Evolutionary conservation across 2,113 vertebrate species (phyloP), one percentile per base, ranked within the genome.

Genomic region (Ophthalmotilapia sp.): DNA sequence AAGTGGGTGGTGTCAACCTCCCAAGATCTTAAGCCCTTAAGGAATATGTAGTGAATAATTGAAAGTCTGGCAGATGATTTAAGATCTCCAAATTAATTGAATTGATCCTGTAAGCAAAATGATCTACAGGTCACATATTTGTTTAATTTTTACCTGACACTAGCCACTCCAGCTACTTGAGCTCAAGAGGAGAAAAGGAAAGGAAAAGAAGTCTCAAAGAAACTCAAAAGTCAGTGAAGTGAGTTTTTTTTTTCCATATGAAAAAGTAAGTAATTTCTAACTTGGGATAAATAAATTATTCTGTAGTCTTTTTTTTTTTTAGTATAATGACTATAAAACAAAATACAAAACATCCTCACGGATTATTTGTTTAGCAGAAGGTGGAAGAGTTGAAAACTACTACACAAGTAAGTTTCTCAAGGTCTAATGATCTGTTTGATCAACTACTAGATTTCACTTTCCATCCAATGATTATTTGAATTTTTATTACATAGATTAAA

Each of bases 401-500:
- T 21, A 9, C 42, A 82, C 51, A 12, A 79, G 47, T 23, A 83
- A 49, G 26, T 54, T 86, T 83, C 21, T 81, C 62, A 3, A 56
- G 4, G n/a, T 51, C 23, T 31, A 23, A 19, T 86, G 14, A 79
- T 80, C 73, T 75, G 75, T 73, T 51, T 85, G 40, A 68, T 89
- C 36, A 80, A 84, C 23, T 79, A 62, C 42, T 38, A 47, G 38
- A 23, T 81, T 92, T 79, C 79, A n/a, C 80, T 88, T 58, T 90
- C 33, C 10, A 83, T 86, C 55, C 73, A 53, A 56, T 85, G 40
- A 80, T 70, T 55, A 83, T 77, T 80, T 84, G 53, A 53, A 4
- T 94, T 93, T 86, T 51, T 77, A 93, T 92, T 91, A 89, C 62
- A 81, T 82, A 79, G 90, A 95, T 92, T 83, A 83, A 51, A 33